Conservation (phyloP, 2,888 invertebrate genomes). For the Ditula angustiorana region DNA sequence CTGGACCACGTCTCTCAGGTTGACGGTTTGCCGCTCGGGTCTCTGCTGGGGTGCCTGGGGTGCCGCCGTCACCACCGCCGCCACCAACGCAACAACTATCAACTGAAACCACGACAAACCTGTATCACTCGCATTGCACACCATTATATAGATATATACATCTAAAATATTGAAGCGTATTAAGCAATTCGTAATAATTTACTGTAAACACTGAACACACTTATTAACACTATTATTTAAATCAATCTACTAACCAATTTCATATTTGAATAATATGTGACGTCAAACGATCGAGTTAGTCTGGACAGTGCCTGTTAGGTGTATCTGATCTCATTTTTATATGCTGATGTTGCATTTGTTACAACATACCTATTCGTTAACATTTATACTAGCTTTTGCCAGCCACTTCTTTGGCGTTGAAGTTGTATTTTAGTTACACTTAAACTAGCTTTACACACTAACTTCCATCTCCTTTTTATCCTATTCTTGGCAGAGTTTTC, state of each 20-base stretch:
- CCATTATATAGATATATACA: slow-evolving; percentile 23
- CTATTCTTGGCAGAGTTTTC: too few species aligned
- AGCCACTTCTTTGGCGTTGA: too few species aligned
- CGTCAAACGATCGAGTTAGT: slow-evolving; percentile 56
- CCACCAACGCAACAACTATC: slow-evolving; percentile 71
- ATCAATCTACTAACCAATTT: slow-evolving; percentile 64
- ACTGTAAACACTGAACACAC: slow-evolving; percentile 37
- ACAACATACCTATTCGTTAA: slow-evolving; percentile 67
- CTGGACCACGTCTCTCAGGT: slow-evolving; percentile 56
- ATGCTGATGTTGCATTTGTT: slow-evolving; percentile 71
- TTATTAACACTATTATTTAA: slow-evolving; percentile 38
- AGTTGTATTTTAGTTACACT: too few species aligned
- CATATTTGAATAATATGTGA: slow-evolving; percentile 58
- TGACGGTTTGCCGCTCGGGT: slow-evolving; percentile 43
- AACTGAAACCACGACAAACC: too few species aligned
- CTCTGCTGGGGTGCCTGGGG: slow-evolving; percentile 52
- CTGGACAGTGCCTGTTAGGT: slow-evolving; percentile 63
- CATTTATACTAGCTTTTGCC: too few species aligned
- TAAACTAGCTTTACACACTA: too few species aligned
- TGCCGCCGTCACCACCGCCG: slow-evolving; percentile 60
- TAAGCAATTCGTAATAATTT: too few species aligned
- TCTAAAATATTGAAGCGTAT: too few species aligned
- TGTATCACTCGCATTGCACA: slow-evolving; percentile 29
- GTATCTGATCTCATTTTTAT: slow-evolving; percentile 68
- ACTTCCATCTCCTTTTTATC: too few species aligned